A percentile compares a stretch with the other conserved stretches of the same genome.
Evolutionary conservation across 2,797 vertebrate species (phyloP).

Genomic region (Pangasius krempfi): DNA sequence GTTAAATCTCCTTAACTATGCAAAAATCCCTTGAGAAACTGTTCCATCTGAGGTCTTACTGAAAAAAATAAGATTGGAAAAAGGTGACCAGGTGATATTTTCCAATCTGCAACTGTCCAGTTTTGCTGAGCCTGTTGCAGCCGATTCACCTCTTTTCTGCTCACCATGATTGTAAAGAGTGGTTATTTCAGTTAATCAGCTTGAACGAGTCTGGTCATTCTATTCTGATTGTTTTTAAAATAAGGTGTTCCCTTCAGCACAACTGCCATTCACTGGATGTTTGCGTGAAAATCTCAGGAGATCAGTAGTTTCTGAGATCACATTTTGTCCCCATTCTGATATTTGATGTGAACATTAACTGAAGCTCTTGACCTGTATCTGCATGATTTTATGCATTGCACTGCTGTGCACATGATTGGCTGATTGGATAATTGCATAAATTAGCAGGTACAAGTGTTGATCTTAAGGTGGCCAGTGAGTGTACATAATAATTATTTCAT

Average conservation of each 20-base stretch:
- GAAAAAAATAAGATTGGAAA: not conserved
- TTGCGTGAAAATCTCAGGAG: not conserved
- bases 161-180: not conserved
- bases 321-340: not conserved
- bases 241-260: not conserved
- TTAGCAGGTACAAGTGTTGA: not conserved
- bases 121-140: not conserved
- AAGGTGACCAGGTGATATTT: not conserved
- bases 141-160: not conserved
- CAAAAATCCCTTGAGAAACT: too few relatives aligned
- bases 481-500: not conserved
- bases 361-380: not conserved
- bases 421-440: not conserved
- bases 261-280: not conserved
- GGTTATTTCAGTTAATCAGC: not conserved
- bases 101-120: not conserved
- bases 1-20: not conserved
- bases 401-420: not conserved
- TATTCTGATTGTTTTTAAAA: not conserved
- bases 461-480: conserved; percentile 3
- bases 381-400: not conserved
- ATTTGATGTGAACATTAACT: not conserved
- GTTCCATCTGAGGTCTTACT: not conserved
- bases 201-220: not conserved
- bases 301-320: not conserved